A percentile compares a stretch with the other conserved stretches of the same genome.
Conservation (phyloP, 2,797 vertebrate species). For the Bovichtus variegatus region DNA sequence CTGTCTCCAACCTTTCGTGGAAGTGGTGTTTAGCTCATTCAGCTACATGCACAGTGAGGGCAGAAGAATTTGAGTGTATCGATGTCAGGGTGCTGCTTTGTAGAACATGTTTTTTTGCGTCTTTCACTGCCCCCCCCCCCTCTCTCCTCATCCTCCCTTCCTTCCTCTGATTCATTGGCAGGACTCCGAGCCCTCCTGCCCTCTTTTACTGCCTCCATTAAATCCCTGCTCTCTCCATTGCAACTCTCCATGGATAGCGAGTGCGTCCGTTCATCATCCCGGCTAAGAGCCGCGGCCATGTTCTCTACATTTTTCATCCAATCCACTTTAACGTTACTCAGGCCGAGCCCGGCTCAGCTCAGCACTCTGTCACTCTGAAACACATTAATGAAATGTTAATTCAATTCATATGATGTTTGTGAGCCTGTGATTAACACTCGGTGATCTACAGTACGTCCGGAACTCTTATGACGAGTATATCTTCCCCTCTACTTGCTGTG, state of each 20-base stretch:
- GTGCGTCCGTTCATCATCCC: slow-evolving; percentile 64
- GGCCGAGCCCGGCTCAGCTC: slow-evolving; percentile 9
- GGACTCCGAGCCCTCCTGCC: slow-evolving; percentile 43
- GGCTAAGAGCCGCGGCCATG: slow-evolving; percentile 49
- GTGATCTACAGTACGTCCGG: background rate
- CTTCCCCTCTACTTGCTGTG: background rate
- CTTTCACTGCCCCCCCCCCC: background rate
- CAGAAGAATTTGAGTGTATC: background rate
- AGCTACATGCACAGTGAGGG: background rate
- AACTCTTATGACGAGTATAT: slow-evolving; percentile 1
- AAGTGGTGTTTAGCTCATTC: background rate
- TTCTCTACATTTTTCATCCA: slow-evolving; percentile 56
- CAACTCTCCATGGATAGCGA: slow-evolving; percentile 51
- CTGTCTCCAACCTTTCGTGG: background rate
- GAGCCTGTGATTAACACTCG: slow-evolving; percentile 39
- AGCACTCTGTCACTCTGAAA: slow-evolving; percentile 33
- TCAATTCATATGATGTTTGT: slow-evolving; percentile 33
- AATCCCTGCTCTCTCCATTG: slow-evolving; percentile 66
- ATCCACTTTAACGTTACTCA: slow-evolving; percentile 30
- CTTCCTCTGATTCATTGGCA: slow-evolving; percentile 71
- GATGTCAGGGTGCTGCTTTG: background rate
- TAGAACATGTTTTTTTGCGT: slow-evolving; percentile 4
- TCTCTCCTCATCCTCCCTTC: slow-evolving; percentile 6
- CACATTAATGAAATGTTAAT: slow-evolving; percentile 60
- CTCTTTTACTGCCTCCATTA: slow-evolving; percentile 78